Base-by-base conservation (phyloP, 2,113 vertebrate genomes). In the Chionis minor region DNA sequence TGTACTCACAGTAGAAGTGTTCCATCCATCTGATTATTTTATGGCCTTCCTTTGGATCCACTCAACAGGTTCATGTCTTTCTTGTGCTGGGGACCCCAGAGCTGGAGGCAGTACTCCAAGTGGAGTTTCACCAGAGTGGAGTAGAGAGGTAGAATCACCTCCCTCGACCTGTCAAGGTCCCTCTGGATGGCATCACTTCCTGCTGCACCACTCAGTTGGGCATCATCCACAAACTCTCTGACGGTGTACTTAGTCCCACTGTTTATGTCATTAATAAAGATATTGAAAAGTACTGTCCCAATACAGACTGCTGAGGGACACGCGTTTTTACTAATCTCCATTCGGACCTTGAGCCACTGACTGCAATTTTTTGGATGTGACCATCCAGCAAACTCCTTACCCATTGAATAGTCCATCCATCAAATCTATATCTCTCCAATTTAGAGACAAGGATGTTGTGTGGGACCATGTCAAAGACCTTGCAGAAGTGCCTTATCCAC, bases 181-280 rank as follows among this genome's bases (percentile, higher is more conserved):
- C 28, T 55, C 66, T n/a, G 19, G 23, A n/a, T 65, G 42, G 10
- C 23, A 45, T n/a, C 27, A 18, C 12, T 63, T 55, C 30, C 10
- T 2, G 0, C 13, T 54, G 23, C 40, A n/a, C 12, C 12, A 51
- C 52, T 89, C 13, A 14, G 8, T 3, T 47, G 2, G 21, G 30
- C 0, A 2, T 40, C 28, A 47, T 45, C 9, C 0, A 0, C 9
- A 30, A 65, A 20, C 8, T 32, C 18, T 15, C 8, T 51, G 30
- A 58, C 16, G 5, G 7, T 21, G 2, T 30, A 16, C 35, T 30
- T 30, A 42, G 14, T 49, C 8, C 28, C 35, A 42, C 49, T 38
- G 17, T 52, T 54, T 63, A 20, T 40, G 19, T n/a, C 28, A 49
- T 24, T 55, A 28, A 45, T 19, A 27, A 63, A 63, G 58, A 24